A percentile compares a stretch with the other conserved stretches of the same genome.
phyloP scores from a whole-genome alignment of 35 echinoderm and acorn worm genomes.

The Chiridota heheva region DNA sequence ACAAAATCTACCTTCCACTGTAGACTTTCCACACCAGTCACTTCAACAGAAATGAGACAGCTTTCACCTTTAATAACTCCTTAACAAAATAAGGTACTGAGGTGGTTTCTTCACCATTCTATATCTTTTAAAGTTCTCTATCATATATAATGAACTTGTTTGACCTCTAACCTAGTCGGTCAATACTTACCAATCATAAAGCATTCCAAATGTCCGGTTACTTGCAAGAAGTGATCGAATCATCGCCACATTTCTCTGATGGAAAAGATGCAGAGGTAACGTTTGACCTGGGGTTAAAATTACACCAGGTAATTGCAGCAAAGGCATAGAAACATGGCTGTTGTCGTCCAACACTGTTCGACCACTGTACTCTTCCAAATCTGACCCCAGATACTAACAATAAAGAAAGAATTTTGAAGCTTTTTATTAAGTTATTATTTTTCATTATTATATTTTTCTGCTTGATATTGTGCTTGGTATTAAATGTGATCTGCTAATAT shows the following conservation, averaged over 20 bases:
- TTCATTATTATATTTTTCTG: neutral
- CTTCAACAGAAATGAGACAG: no score
- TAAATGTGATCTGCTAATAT: no score
- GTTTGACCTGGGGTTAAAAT: constrained; percentile 91
- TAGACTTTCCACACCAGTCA: no score
- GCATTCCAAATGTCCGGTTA: constrained; percentile 96
- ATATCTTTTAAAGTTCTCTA: no score
- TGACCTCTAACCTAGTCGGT: no score
- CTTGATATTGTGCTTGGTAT: neutral
- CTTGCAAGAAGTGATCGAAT: constrained; percentile 84
- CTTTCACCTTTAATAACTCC: no score
- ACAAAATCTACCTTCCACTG: no score
- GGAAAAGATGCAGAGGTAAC: constrained; percentile 86
- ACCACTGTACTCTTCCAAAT: constrained; percentile 97
- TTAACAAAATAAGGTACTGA: no score
- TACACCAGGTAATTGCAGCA: constrained; percentile 73
- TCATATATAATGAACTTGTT: no score
- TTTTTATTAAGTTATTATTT: neutral
- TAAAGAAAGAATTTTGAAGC: neutral
- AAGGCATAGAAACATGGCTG: constrained; percentile 67
- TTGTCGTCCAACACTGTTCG: constrained; percentile 93
- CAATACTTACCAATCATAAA: constrained; percentile 67
- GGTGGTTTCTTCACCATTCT: no score
- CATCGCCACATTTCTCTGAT: constrained; percentile 84
- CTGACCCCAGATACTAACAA: constrained; percentile 81